These are phyloP conservation scores for Hydrolagus affinis DNA, from an alignment of 2,113 vertebrate genomes.

Conservation along the genomic window DNA sequence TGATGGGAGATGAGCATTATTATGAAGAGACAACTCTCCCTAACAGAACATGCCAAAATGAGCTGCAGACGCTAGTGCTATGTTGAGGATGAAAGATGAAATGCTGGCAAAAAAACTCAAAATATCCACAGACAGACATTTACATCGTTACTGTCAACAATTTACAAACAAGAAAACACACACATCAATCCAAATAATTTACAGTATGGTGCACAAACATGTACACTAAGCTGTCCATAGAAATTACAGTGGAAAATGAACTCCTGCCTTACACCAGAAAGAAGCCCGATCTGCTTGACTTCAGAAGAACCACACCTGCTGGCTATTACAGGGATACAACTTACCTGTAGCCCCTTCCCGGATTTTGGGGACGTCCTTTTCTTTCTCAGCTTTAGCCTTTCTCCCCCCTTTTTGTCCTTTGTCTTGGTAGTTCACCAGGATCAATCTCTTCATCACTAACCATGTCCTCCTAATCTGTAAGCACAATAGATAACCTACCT, in stretches of 20 bases:
- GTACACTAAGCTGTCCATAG: background rate
- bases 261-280: background rate
- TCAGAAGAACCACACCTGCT: background rate
- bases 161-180: no score
- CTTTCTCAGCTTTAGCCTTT: background rate
- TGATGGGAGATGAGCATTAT: no score
- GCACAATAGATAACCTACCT: slow-evolving; percentile 48
- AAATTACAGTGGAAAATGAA: background rate
- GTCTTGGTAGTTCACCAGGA: background rate
- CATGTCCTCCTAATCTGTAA: background rate
- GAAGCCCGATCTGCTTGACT: background rate
- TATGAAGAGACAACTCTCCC: no score
- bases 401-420: background rate
- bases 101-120: no score
- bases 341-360: background rate
- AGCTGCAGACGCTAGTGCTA: no score
- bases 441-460: slow-evolving; percentile 7
- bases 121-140: no score
- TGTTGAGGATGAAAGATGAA: no score
- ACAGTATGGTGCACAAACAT: background rate
- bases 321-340: background rate
- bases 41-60: no score
- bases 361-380: slow-evolving; percentile 1
- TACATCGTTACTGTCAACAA: no score
- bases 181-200: no score